Conservation (phyloP, 2,888 invertebrate species). For the Xiphydria camelus region DNA sequence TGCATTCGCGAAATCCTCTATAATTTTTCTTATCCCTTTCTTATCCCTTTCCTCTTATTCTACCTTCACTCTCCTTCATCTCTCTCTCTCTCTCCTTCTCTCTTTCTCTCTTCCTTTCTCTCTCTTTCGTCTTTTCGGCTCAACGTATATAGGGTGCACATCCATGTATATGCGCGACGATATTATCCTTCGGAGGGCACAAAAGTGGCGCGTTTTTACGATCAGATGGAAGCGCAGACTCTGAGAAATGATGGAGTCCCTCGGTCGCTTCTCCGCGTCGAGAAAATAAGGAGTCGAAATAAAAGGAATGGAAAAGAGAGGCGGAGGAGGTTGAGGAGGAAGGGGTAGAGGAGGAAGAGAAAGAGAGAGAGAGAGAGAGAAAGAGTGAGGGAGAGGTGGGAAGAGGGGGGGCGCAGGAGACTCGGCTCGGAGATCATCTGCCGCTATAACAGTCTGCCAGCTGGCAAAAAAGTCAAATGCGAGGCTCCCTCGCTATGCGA, state of each 20-base stretch:
- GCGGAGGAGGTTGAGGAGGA: constrained; percentile 21
- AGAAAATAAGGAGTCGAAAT: constrained; percentile 31
- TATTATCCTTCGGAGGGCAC: constrained; percentile 35
- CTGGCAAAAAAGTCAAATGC: constrained; percentile 56
- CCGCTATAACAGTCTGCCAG: constrained; percentile 55
- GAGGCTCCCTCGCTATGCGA: constrained; percentile 47
- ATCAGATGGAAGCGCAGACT: constrained; percentile 17
- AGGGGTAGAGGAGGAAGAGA: constrained; percentile 17
- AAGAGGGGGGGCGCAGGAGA: constrained; percentile 26
- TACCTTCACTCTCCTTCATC: no score
- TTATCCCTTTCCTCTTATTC: no score
- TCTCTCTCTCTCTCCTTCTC: no score
- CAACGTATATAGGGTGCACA: not conserved
- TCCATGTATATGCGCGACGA: constrained; percentile 20
- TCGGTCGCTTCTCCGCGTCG: constrained; percentile 23
- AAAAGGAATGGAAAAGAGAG: constrained; percentile 26
- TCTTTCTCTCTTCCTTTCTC: no score
- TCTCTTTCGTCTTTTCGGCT: no score
- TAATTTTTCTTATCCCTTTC: no score
- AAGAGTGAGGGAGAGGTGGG: constrained; percentile 19
- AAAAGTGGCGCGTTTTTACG: constrained; percentile 42
- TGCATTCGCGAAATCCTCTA: no score
- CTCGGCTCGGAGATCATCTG: constrained; percentile 51
- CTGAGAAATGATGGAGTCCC: constrained; percentile 41
- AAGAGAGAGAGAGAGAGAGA: constrained; percentile 17